Conservation (phyloP, 1,140 invertebrate species). For the Zaprionus gabonicus region DNA sequence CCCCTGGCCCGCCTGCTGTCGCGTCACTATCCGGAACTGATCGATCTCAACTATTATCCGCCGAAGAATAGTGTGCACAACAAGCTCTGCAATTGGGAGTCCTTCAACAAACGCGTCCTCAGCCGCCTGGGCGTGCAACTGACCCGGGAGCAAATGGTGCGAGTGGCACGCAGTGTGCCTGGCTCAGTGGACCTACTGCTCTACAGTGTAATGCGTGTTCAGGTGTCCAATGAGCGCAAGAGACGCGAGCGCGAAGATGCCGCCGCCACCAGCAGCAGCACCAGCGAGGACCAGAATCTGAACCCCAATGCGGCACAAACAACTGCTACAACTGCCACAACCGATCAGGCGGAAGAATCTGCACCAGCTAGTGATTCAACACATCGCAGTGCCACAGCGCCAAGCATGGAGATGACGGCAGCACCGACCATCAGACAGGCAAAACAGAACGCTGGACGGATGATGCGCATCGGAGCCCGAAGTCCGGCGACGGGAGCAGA, state of each 20-base stretch:
- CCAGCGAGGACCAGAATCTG: too few relatives aligned
- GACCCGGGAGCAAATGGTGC: slow-evolving; percentile 86
- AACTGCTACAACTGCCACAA: not conserved
- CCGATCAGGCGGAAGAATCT: not conserved
- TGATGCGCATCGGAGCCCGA: too few relatives aligned
- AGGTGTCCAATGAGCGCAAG: slow-evolving; percentile 22
- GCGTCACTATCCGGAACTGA: slow-evolving; percentile 88
- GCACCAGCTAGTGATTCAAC: not conserved
- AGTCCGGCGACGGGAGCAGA: too few relatives aligned
- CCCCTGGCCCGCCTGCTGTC: slow-evolving; percentile 90
- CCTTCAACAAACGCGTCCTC: slow-evolving; percentile 89
- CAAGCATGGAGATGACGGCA: too few relatives aligned
- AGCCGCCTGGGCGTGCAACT: slow-evolving; percentile 87
- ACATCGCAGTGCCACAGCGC: not conserved
- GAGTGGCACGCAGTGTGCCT: slow-evolving; percentile 86
- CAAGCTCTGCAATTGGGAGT: slow-evolving; percentile 90
- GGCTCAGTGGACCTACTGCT: slow-evolving; percentile 88
- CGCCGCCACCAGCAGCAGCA: too few relatives aligned
- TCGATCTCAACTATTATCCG: slow-evolving; percentile 90
- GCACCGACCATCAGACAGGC: too few relatives aligned
- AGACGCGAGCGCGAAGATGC: not conserved
- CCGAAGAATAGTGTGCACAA: slow-evolving; percentile 87
- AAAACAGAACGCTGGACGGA: too few relatives aligned
- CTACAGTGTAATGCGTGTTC: slow-evolving; percentile 74
- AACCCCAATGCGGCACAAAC: not conserved